These are phyloP conservation scores for Triops cancriformis DNA, from an alignment of 1,140 invertebrate species.

Conservation along the genomic window DNA sequence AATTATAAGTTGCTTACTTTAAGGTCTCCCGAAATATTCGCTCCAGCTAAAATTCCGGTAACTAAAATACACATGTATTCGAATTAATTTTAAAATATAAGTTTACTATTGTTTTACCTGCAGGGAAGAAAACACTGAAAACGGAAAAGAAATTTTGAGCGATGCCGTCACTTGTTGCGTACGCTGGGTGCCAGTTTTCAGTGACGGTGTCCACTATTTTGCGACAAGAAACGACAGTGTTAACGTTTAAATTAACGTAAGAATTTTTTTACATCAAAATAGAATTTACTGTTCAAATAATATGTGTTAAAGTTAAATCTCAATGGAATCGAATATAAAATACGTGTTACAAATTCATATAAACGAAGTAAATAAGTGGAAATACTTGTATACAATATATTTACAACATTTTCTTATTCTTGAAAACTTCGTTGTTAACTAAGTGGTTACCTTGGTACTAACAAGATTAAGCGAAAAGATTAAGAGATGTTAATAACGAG, in stretches of 20 bases:
- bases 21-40: conserved; percentile 55
- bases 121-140: conserved; percentile 40
- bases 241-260: too few relatives aligned
- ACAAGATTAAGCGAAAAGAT: neutral
- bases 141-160: conserved; percentile 40
- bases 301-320: too few relatives aligned
- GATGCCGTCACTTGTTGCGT: conserved; percentile 35
- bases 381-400: too few relatives aligned
- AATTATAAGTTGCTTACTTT: conserved; percentile 38
- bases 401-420: too few relatives aligned
- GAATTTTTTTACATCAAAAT: too few relatives aligned
- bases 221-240: neutral
- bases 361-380: too few relatives aligned
- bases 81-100: neutral
- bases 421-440: too few relatives aligned
- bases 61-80: conserved; percentile 21
- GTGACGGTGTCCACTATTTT: conserved; percentile 36
- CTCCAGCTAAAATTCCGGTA: conserved; percentile 46
- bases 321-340: too few relatives aligned
- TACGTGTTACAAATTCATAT: too few relatives aligned
- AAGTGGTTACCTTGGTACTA: too few relatives aligned
- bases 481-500: neutral
- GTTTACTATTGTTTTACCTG: conserved; percentile 28
- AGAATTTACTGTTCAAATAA: too few relatives aligned
- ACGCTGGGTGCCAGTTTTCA: conserved; percentile 36